A percentile compares a stretch with the other conserved stretches of the same genome.
Evolutionary conservation across 1,140 invertebrate species (phyloP).

Genomic region (Antheraea mylitta): DNA sequence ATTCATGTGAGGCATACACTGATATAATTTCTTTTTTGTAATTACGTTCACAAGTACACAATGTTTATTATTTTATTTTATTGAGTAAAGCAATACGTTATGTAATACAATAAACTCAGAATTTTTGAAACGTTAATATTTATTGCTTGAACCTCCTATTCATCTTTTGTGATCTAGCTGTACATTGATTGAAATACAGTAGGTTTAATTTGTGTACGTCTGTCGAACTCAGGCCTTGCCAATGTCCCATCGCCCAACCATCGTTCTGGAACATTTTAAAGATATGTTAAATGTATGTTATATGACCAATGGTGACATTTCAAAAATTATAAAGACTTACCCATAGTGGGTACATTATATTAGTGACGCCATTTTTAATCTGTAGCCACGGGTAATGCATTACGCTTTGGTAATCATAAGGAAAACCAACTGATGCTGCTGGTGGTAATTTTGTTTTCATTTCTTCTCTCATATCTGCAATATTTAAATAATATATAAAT

Average conservation of each 20-base stretch:
- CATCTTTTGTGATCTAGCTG: constrained; percentile 15
- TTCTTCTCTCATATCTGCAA: constrained; percentile 48
- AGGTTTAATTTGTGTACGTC: constrained; percentile 61
- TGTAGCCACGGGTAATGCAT: constrained; percentile 71
- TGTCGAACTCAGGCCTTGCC: constrained; percentile 62
- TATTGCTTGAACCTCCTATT: neutral
- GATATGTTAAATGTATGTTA: constrained; percentile 2
- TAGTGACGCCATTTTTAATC: constrained; percentile 60
- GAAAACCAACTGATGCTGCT: constrained; percentile 53
- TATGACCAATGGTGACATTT: neutral
- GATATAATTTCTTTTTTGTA: no score
- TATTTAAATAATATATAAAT: neutral
- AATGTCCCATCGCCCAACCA: constrained; percentile 71
- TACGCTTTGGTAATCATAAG: constrained; percentile 67
- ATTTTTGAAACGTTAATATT: neutral
- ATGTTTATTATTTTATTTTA: no score
- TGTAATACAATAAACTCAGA: neutral
- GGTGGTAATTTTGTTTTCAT: constrained; percentile 47
- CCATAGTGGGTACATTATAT: constrained; percentile 71
- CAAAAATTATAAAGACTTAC: constrained; percentile 34
- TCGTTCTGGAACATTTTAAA: constrained; percentile 55
- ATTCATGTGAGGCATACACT: no score
- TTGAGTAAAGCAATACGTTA: neutral
- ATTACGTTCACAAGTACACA: no score
- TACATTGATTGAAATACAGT: constrained; percentile 51